Conservation (phyloP, 2,113 vertebrate species). For the Campylomormyrus numenius region DNA sequence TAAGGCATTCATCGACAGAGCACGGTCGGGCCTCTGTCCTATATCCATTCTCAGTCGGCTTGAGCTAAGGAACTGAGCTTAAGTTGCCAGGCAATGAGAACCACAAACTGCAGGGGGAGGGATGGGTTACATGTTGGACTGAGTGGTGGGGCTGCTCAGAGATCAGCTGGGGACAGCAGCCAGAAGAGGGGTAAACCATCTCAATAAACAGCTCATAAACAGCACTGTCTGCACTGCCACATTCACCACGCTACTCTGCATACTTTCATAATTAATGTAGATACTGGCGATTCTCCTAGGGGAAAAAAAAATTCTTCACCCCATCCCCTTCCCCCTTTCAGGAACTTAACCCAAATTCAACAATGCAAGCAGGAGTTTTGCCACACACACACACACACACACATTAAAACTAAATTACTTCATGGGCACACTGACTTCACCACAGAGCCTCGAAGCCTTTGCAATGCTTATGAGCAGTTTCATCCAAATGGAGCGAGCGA, state of each 20-base stretch:
- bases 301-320: background rate
- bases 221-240: constrained; percentile 12
- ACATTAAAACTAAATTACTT: constrained; percentile 1
- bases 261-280: constrained; percentile 30
- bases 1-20: background rate
- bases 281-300: constrained; percentile 15
- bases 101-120: background rate
- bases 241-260: constrained; percentile 21
- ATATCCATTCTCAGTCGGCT: background rate
- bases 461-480: constrained; percentile 1
- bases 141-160: background rate
- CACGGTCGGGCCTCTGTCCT: background rate
- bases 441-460: background rate
- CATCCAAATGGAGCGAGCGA: background rate
- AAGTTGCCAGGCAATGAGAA: background rate
- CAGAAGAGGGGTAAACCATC: constrained; percentile 15
- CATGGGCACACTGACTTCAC: background rate
- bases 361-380: background rate
- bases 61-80: background rate
- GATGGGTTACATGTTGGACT: background rate
- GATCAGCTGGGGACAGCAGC: background rate
- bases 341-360: constrained; percentile 6
- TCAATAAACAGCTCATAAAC: constrained; percentile 8
- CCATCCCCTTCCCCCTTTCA: background rate
- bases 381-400: background rate